Evolutionary conservation across 2,797 vertebrate genomes (phyloP).

Genomic region (Gymnopithys bicolor): DNA sequence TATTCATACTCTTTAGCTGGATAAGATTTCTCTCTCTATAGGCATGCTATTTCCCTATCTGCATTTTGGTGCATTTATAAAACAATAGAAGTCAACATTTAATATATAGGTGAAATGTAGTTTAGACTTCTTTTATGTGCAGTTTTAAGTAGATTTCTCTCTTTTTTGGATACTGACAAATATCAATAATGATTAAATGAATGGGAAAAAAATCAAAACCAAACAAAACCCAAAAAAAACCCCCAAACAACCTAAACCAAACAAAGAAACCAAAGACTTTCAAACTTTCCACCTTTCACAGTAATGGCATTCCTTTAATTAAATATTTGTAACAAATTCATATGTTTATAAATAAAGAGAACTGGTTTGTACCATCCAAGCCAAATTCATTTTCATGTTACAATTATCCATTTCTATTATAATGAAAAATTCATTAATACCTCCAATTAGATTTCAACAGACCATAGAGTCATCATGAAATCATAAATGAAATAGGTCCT

Average conservation of each 20-base stretch:
- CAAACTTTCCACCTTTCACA: fast-evolving
- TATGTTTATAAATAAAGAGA: background rate
- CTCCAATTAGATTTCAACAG: background rate
- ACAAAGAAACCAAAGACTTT: fast-evolving
- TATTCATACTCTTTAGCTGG: background rate
- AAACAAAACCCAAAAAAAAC: background rate
- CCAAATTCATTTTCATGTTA: background rate
- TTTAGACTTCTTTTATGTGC: background rate
- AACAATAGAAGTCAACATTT: background rate
- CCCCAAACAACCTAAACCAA: background rate
- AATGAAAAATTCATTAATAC: background rate
- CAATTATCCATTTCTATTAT: background rate
- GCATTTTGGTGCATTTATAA: background rate
- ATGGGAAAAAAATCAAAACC: background rate
- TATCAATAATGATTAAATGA: background rate
- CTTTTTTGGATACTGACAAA: background rate
- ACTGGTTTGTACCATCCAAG: background rate
- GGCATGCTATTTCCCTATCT: background rate
- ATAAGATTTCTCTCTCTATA: background rate
- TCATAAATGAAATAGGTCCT: background rate
- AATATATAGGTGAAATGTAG: background rate
- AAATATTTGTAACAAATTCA: background rate
- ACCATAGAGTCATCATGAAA: background rate
- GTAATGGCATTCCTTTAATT: background rate
- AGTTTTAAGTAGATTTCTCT: background rate